Conservation (phyloP, 1,140 invertebrate genomes). For the Musca vetustissima region DNA sequence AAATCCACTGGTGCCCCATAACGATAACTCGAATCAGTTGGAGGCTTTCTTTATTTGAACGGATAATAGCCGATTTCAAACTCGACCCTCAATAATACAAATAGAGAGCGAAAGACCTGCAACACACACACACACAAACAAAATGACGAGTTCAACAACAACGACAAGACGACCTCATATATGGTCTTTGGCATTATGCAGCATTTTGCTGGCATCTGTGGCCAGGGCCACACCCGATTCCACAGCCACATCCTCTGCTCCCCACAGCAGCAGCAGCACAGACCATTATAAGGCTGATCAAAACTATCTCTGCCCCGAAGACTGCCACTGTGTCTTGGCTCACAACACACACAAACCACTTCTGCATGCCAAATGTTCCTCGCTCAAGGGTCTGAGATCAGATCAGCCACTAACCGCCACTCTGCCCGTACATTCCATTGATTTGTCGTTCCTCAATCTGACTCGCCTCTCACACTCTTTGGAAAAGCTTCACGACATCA, state of each 20-base stretch:
- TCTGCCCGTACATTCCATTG: conserved; percentile 56
- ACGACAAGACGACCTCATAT: conserved; percentile 4
- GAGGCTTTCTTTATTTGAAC: neutral
- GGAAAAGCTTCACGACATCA: conserved; percentile 60
- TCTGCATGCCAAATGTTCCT: conserved; percentile 48
- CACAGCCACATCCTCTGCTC: neutral
- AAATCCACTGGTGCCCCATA: too few relatives aligned
- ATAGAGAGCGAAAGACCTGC: neutral
- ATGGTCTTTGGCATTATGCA: conserved; percentile 24
- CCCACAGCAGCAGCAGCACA: neutral
- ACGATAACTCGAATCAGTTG: neutral
- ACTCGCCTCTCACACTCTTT: conserved; percentile 59
- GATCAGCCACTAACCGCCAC: conserved; percentile 28
- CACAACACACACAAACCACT: conserved; percentile 41
- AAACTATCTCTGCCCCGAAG: conserved; percentile 39
- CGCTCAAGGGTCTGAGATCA: conserved; percentile 36
- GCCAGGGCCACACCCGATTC: conserved; percentile 27
- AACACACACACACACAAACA: neutral
- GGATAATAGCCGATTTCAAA: neutral
- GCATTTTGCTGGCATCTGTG: conserved; percentile 33
- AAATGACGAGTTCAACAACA: conserved; percentile 16
- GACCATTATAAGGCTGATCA: conserved; percentile 1
- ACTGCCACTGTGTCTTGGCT: conserved; percentile 41
- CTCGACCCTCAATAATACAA: too few relatives aligned
- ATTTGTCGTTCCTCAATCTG: conserved; percentile 62